Percentiles rank a stretch among this genome's conserved stretches.
phyloP scores from a whole-genome alignment of 2,113 vertebrate species.

The Abramis brama region DNA sequence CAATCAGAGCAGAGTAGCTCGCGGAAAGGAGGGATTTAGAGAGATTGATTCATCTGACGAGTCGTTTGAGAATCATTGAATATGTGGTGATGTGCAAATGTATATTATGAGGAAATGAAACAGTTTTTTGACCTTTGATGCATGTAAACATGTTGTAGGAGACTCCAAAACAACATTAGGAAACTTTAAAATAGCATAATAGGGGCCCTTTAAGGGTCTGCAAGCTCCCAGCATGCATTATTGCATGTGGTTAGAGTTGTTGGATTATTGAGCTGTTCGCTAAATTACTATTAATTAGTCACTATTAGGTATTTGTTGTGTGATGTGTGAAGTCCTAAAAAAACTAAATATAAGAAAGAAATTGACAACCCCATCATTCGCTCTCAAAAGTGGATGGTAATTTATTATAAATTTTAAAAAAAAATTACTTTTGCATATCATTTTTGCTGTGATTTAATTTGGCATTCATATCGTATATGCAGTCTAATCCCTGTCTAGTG shows the following conservation, averaged over 20 bases:
- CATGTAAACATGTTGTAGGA: too few species aligned
- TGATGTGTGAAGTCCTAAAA: not conserved
- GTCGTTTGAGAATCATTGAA: too few species aligned
- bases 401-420: too few species aligned
- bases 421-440: not conserved
- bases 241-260: not conserved
- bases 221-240: not conserved
- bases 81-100: too few species aligned
- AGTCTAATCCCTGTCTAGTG: constrained; percentile 22
- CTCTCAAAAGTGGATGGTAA: not conserved
- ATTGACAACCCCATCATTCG: not conserved
- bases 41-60: too few species aligned
- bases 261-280: constrained; percentile 54
- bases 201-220: not conserved
- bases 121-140: too few species aligned
- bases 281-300: not conserved
- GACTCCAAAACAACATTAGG: too few species aligned
- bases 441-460: constrained; percentile 37
- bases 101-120: too few species aligned
- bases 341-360: not conserved
- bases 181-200: too few species aligned
- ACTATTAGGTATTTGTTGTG: not conserved
- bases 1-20: too few species aligned
- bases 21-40: too few species aligned
- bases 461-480: constrained; percentile 13